Conservation (phyloP, 1,140 invertebrate genomes). For the Bombus superbus region DNA sequence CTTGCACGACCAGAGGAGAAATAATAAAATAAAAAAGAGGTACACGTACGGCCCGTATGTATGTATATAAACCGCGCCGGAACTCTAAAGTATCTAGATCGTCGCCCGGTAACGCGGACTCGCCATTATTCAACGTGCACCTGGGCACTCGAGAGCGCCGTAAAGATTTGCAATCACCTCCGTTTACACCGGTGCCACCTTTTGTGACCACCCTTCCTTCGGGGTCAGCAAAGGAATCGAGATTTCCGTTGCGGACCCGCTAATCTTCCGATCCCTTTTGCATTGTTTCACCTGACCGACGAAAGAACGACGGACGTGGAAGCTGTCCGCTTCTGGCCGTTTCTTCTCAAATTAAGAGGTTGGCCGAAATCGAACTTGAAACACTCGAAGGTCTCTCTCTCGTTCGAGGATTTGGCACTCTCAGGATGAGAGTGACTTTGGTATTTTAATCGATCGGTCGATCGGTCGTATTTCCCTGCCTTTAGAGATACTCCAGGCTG, state of each 20-base stretch:
- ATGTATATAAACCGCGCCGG: constrained; percentile 40
- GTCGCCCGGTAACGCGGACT: constrained; percentile 56
- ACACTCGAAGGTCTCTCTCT: fast-evolving
- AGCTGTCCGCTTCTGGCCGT: constrained; percentile 17
- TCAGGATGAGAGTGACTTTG: not conserved
- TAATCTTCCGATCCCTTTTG: constrained; percentile 47
- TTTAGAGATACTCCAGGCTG: too few species aligned
- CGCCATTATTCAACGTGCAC: constrained; percentile 74
- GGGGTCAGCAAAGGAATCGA: constrained; percentile 69
- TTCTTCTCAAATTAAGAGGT: not conserved
- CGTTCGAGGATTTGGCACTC: too few species aligned
- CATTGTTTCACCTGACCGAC: constrained; percentile 57
- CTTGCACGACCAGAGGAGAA: not conserved
- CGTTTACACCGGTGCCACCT: constrained; percentile 58
- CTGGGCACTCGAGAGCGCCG: constrained; percentile 76
- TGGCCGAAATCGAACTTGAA: not conserved
- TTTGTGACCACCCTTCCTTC: constrained; percentile 62
- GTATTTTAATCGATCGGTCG: not conserved
- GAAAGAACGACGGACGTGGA: constrained; percentile 39
- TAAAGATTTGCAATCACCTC: constrained; percentile 78
- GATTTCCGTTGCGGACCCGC: constrained; percentile 76
- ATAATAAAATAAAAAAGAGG: not conserved
- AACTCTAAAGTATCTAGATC: constrained; percentile 70
- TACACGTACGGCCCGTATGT: constrained; percentile 47
- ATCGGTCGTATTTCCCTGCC: too few species aligned